A percentile compares a stretch with the other conserved stretches of the same genome.
Evolutionary conservation across 2,113 vertebrate species (phyloP).

Genomic region (Miniopterus natalensis): DNA sequence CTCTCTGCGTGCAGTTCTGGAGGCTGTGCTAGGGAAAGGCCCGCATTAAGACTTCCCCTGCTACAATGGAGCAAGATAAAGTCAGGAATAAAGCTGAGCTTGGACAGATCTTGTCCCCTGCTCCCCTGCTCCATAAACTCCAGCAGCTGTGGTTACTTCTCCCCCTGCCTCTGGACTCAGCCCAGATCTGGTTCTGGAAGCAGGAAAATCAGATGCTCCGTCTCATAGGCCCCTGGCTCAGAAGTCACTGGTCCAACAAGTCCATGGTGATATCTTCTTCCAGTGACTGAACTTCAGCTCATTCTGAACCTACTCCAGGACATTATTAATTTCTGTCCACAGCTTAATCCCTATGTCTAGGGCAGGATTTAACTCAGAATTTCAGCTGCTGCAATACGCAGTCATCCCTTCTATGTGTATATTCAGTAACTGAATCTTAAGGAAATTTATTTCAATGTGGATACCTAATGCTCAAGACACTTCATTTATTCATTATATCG

Average conservation of each 20-base stretch:
- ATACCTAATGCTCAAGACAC: neutral
- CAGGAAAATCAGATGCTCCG: neutral
- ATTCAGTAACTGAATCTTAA: neutral
- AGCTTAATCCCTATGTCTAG: neutral
- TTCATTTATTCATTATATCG: neutral
- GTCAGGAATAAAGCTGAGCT: neutral
- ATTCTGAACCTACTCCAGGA: neutral
- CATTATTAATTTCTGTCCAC: neutral
- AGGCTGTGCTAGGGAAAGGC: neutral
- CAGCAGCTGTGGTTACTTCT: neutral
- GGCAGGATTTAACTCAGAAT: slow-evolving; percentile 9
- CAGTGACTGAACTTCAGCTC: neutral
- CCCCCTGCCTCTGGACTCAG: neutral
- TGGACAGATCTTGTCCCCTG: neutral
- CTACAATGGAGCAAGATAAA: neutral
- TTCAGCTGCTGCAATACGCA: neutral
- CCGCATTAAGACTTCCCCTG: neutral
- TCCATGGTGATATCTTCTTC: neutral
- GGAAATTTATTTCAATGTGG: neutral
- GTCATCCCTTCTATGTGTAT: neutral
- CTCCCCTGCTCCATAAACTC: neutral
- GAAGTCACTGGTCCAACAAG: neutral
- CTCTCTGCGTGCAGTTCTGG: neutral
- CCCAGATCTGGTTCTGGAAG: neutral
- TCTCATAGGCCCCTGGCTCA: neutral